Percentiles rank a stretch among this genome's conserved stretches.
Evolutionary conservation across 2,113 vertebrate genomes (phyloP).

Genomic region (Zosterops pallidus): DNA sequence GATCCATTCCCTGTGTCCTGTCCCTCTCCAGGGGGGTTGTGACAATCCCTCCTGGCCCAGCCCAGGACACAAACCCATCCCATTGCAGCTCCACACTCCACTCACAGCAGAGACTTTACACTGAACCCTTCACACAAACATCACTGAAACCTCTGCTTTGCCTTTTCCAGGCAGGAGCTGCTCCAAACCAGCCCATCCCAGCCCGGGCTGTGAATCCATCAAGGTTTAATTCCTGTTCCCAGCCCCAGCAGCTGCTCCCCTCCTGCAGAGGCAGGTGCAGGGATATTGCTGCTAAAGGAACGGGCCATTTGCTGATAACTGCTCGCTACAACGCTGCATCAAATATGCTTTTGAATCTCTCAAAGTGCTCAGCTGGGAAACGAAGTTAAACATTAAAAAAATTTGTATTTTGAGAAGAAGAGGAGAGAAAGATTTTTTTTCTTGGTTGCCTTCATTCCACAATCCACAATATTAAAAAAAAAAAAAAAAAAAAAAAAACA

Average conservation of each 20-base stretch:
- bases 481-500: too few species aligned
- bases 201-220: conserved; percentile 10
- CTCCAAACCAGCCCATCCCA: fast-evolving
- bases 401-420: neutral
- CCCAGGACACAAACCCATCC: fast-evolving
- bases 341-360: conserved; percentile 59
- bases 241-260: conserved; percentile 66
- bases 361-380: conserved; percentile 68
- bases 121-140: neutral
- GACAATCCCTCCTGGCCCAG: neutral
- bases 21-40: neutral
- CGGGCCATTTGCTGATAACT: conserved; percentile 35
- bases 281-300: conserved; percentile 54
- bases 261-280: conserved; percentile 57
- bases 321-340: conserved; percentile 14
- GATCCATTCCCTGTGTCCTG: neutral
- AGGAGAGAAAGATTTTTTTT: neutral
- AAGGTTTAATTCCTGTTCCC: conserved; percentile 31
- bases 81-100: neutral
- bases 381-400: conserved; percentile 47
- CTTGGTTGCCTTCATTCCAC: neutral
- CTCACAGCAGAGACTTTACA: neutral
- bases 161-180: neutral
- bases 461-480: neutral
- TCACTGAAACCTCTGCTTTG: neutral